Evolutionary conservation across 1,140 invertebrate species (phyloP), one percentile per base, ranked within the genome.

Genomic region (Leptoteleia sp.): DNA sequence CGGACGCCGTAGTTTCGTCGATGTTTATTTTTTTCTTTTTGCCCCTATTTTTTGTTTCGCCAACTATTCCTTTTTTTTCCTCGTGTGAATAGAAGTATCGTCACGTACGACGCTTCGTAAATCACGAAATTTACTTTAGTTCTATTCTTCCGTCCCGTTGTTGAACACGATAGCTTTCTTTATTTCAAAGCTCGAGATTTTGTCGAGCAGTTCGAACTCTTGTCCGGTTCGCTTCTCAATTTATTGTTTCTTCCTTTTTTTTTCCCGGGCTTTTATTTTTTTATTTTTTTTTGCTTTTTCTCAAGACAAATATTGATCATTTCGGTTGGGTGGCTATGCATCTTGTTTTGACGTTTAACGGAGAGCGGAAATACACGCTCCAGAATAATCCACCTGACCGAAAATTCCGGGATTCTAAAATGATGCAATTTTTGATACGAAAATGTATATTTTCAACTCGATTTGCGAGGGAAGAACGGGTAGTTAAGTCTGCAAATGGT

Each of bases 131-230:
- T 62, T 59, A 70, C 64, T 68, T 47, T 57, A 64, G 33, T 19
- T 40, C 55, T 17, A 29, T 55, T 72, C 31, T 55, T 48, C 50
- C 42, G 38, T 38, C 16, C 70, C n/a, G 31, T 64, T 64, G 70
- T 73, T 73, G 64, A 64, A 73, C 57, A 72, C 48, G 68, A 72
- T 62, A 59, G 65, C 48, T 62, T 71, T 62, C 68, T 72, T 72
- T 62, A 72, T 72, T 72, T 72, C 54, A 12, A 17, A 45, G 55
- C 35, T 43, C 27, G 35, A 47, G 27, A 45, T 47, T 33, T 50
- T 42, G 54, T 50, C 33, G 19, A 48, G 33, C 29, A 61, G 17
- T 29, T 52, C 19, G 25, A 48, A 38, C 33, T 42, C 22, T 31
- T 59, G 43, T 22, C 8, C 13, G 19, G 11, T 52, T 50, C 43